phyloP scores from a whole-genome alignment of 92 coral and sea anemone species.

The Blastomussa wellsi region DNA sequence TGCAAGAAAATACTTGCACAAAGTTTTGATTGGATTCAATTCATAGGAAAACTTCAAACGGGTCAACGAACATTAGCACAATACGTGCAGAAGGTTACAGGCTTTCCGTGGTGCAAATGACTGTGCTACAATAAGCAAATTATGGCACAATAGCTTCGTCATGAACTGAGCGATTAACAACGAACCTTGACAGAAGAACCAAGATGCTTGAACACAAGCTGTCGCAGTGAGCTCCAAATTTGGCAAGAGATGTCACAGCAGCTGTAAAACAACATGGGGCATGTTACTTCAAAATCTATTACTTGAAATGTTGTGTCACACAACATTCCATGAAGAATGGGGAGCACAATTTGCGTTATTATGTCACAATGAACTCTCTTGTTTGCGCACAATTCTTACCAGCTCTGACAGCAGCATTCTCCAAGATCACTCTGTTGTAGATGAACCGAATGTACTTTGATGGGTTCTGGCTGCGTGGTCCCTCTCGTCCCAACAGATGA shows the following conservation, averaged over 20 bases:
- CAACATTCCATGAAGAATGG: too few relatives aligned
- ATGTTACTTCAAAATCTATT: background rate
- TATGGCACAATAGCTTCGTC: too few relatives aligned
- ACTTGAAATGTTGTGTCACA: too few relatives aligned
- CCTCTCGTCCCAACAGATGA: slow-evolving; percentile 96
- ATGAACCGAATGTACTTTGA: slow-evolving; percentile 94
- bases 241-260: slow-evolving; percentile 97
- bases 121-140: too few relatives aligned
- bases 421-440: slow-evolving; percentile 96
- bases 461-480: slow-evolving; percentile 94
- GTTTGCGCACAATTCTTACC: slow-evolving; percentile 44
- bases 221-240: slow-evolving; percentile 99
- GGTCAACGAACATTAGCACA: background rate
- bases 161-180: background rate
- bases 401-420: slow-evolving; percentile 98
- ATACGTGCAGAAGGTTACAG: background rate
- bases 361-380: background rate
- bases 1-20: background rate
- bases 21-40: background rate
- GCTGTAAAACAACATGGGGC: slow-evolving; percentile 49
- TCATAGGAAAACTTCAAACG: background rate
- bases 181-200: slow-evolving; percentile 89
- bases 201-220: slow-evolving; percentile 86
- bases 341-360: background rate
- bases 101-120: background rate